Percentiles rank a stretch among this genome's conserved stretches.
phyloP scores from a whole-genome alignment of 2,888 invertebrate genomes.

The Morpho achilles region DNA sequence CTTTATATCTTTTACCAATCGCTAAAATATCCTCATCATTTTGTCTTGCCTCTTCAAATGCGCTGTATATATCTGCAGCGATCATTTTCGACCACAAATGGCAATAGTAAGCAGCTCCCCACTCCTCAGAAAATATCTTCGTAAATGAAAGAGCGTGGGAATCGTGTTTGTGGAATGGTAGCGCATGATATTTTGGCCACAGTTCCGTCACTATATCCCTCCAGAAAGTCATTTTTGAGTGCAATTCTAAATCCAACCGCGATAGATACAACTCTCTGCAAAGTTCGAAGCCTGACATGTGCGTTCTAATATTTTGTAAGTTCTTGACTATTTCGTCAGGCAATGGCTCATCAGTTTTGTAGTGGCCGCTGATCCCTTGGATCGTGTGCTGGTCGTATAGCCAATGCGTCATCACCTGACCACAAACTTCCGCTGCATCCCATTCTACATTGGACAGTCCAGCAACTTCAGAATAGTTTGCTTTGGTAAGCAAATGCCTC shows the following conservation, averaged over 20 bases:
- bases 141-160: slow-evolving; percentile 92
- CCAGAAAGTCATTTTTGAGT: slow-evolving; percentile 90
- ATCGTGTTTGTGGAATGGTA: slow-evolving; percentile 88
- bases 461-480: slow-evolving; percentile 90
- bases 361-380: slow-evolving; percentile 85
- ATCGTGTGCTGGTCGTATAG: slow-evolving; percentile 82
- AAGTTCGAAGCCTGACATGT: slow-evolving; percentile 88
- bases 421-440: slow-evolving; percentile 93
- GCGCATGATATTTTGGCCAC: slow-evolving; percentile 89
- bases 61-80: slow-evolving; percentile 93
- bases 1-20: slow-evolving; percentile 85
- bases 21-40: slow-evolving; percentile 73
- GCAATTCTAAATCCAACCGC: slow-evolving; percentile 89
- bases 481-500: slow-evolving; percentile 90
- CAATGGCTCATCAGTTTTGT: slow-evolving; percentile 84
- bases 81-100: slow-evolving; percentile 92
- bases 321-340: slow-evolving; percentile 82
- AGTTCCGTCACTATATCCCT: slow-evolving; percentile 85
- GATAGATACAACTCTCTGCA: slow-evolving; percentile 90
- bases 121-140: slow-evolving; percentile 89
- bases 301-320: slow-evolving; percentile 81
- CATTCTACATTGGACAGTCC: slow-evolving; percentile 94
- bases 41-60: slow-evolving; percentile 85
- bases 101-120: slow-evolving; percentile 92
- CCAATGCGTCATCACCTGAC: slow-evolving; percentile 91